Percentiles rank a stretch among this genome's conserved stretches.
Evolutionary conservation across 1,140 invertebrate genomes (phyloP).

Genomic region (Frieseomelitta varia): DNA sequence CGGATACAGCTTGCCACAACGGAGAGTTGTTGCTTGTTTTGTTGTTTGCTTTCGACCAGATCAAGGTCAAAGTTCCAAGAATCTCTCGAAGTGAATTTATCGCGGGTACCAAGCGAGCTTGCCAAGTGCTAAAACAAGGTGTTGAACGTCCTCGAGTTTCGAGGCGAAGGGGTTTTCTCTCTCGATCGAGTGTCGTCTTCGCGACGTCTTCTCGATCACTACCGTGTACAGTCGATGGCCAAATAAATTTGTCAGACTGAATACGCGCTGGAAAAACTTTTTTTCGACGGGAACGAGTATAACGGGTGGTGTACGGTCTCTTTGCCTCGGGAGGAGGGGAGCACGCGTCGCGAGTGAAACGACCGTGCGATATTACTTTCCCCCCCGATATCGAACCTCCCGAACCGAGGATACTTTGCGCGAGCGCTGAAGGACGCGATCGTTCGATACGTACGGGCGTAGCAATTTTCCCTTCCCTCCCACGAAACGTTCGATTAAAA

Average conservation of each 20-base stretch:
- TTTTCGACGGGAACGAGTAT: too few relatives aligned
- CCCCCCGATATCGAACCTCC: constrained; percentile 14
- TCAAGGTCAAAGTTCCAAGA: too few relatives aligned
- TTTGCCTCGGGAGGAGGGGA: neutral
- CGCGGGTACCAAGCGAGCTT: neutral
- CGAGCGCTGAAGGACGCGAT: constrained; percentile 12
- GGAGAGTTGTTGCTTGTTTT: neutral
- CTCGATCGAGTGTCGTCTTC: neutral
- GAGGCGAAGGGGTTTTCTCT: neutral
- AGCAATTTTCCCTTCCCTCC: constrained; percentile 21
- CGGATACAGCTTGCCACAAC: too few relatives aligned
- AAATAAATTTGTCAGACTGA: neutral
- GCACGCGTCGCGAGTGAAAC: neutral
- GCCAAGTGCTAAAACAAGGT: neutral
- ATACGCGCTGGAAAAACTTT: too few relatives aligned
- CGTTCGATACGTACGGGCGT: constrained; percentile 21
- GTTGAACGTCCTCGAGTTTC: neutral
- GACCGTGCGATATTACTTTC: constrained; percentile 23
- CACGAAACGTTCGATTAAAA: neutral
- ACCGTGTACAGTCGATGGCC: too few relatives aligned
- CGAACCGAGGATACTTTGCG: constrained; percentile 24
- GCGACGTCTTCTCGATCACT: neutral
- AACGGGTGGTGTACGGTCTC: too few relatives aligned
- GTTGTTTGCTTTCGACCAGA: too few relatives aligned
- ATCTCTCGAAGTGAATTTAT: neutral